These are phyloP conservation scores for Coreoperca whiteheadi DNA, from an alignment of 2,113 vertebrate species.

Conservation along the genomic window DNA sequence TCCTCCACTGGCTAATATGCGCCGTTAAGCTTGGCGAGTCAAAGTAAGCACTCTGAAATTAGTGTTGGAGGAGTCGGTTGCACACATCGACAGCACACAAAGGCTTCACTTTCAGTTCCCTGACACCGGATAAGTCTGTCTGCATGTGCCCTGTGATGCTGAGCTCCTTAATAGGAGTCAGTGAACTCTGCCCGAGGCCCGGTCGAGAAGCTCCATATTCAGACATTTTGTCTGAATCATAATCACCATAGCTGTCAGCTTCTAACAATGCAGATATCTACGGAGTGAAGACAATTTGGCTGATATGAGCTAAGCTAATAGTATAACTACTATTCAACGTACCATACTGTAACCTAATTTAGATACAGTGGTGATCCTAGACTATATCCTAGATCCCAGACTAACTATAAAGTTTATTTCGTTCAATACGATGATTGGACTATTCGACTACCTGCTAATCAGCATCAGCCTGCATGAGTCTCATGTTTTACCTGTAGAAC, in stretches of 20 bases:
- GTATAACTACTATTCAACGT: neutral
- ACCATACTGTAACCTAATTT: conserved; percentile 11
- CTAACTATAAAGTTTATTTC: too few species aligned
- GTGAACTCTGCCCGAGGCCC: conserved; percentile 61
- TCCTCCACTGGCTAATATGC: conserved; percentile 49
- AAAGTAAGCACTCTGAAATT: conserved; percentile 69
- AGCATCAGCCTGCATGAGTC: too few species aligned
- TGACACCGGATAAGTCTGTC: conserved; percentile 45
- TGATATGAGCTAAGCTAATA: conserved; percentile 24
- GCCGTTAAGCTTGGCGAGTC: conserved; percentile 50
- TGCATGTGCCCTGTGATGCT: conserved; percentile 52
- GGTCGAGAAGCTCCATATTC: conserved; percentile 33
- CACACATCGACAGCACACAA: conserved; percentile 43
- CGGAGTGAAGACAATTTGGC: conserved; percentile 18
- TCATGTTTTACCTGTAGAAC: too few species aligned
- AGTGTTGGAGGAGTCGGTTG: conserved; percentile 48
- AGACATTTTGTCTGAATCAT: conserved; percentile 49
- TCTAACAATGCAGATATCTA: conserved; percentile 44
- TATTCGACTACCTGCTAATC: too few species aligned
- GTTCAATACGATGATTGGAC: too few species aligned
- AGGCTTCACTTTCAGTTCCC: conserved; percentile 44
- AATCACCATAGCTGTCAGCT: conserved; percentile 53
- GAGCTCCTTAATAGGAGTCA: conserved; percentile 63
- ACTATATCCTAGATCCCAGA: too few species aligned
- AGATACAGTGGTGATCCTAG: too few species aligned